These are phyloP conservation scores for Agrochola circellaris DNA, from an alignment of 2,888 invertebrate genomes.

Conservation along the genomic window DNA sequence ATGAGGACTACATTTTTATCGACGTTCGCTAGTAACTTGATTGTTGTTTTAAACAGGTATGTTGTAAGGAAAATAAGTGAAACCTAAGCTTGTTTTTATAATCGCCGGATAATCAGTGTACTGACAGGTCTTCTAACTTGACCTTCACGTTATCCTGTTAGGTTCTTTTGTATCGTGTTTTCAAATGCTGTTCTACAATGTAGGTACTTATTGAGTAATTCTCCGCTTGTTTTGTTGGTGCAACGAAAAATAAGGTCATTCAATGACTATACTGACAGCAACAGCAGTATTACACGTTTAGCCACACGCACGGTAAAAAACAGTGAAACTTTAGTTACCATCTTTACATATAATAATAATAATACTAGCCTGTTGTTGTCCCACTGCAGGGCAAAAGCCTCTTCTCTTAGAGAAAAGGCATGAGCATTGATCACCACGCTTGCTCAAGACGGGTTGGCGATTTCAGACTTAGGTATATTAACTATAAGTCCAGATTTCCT, in stretches of 20 bases:
- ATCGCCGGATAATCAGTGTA: background rate
- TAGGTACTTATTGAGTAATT: conserved; percentile 11
- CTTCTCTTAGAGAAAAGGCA: background rate
- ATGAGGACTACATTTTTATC: conserved; percentile 93
- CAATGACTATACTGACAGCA: background rate
- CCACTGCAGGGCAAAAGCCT: background rate
- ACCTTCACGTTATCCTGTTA: conserved; percentile 38
- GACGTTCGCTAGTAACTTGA: conserved; percentile 93
- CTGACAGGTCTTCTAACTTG: conserved; percentile 23
- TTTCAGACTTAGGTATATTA: background rate
- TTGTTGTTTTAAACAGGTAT: conserved; percentile 93
- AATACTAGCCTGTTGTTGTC: background rate
- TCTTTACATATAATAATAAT: background rate
- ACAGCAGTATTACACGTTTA: background rate
- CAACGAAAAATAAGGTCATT: conserved; percentile 12
- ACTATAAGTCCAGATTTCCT: too few relatives aligned
- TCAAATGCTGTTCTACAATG: background rate
- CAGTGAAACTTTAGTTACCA: background rate
- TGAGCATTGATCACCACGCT: background rate
- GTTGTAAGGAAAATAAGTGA: conserved; percentile 13
- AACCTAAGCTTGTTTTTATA: conserved; percentile 4
- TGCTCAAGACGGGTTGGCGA: background rate
- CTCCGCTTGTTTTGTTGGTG: background rate
- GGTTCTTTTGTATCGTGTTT: conserved; percentile 8
- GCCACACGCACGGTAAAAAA: background rate